Conservation (phyloP, 1,140 invertebrate genomes). For the Brachionus asplanchnoidis region DNA sequence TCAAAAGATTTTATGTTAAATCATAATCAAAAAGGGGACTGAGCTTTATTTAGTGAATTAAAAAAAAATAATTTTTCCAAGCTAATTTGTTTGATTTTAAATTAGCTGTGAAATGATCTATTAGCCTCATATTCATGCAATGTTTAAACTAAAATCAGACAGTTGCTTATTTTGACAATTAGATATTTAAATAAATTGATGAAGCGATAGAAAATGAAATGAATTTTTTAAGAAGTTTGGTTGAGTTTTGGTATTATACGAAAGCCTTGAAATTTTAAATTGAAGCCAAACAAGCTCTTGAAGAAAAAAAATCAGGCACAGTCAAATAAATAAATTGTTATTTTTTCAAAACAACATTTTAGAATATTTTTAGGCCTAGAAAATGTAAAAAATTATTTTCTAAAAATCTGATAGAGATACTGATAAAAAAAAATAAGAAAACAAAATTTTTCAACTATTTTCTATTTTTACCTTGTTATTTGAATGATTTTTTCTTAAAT, state of each 20-base stretch:
- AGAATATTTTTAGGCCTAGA: not conserved
- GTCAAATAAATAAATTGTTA: not conserved
- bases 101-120: too few relatives aligned
- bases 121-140: too few relatives aligned
- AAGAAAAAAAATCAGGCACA: not conserved
- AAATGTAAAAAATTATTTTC: not conserved
- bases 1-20: too few relatives aligned
- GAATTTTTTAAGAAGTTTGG: not conserved
- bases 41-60: too few relatives aligned
- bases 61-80: too few relatives aligned
- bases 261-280: not conserved
- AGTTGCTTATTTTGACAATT: not conserved
- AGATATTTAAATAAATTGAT: not conserved
- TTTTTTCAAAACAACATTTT: not conserved
- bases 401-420: not conserved
- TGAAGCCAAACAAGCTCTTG: not conserved
- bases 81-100: too few relatives aligned
- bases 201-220: not conserved
- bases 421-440: not conserved
- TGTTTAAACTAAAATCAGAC: too few relatives aligned
- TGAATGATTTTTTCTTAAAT: not conserved
- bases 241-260: not conserved
- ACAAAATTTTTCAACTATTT: not conserved
- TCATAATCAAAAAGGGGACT: too few relatives aligned
- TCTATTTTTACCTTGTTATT: not conserved